Evolutionary conservation across 1,140 invertebrate species (phyloP), one percentile per base, ranked within the genome.

Genomic region (Chymomyza costata): DNA sequence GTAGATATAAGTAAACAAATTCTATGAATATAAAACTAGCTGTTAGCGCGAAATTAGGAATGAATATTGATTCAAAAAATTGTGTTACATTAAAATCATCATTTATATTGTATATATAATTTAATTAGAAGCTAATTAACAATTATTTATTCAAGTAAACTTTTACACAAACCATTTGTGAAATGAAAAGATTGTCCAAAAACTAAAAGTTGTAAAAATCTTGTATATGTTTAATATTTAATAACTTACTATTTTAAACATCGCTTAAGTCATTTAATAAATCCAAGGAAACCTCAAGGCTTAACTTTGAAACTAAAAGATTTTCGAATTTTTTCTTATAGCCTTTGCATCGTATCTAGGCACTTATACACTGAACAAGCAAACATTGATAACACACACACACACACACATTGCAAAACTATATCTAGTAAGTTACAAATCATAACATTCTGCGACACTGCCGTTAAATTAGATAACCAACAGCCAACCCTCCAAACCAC

Each of bases 121-220:
- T 56, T 37, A 67, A 57, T n/a, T n/a, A n/a, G n/a, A n/a, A n/a
- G n/a, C n/a, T n/a, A n/a, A 43, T 28, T 28, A 21, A 51, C 21
- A 39, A 46, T 41, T 28, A 44, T 28, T 19, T 50, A 45, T n/a
- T 39, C 14, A 8, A 14, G 18, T 16, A 19, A 30, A 44, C 37
- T 19, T 15, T 25, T 34, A 21, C 25, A 32, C 38, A 66, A 62
- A 66, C 49, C 55, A 49, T 71, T 70, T 78, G 64, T 43, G 52
- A 80, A 76, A 80, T 73, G 73, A 80, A 80, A 80, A 73, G 67
- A 80, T 73, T 80, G 73, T 80, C 73, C 73, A 80, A 80, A 80
- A 80, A 80, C 73, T 73, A 58, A 61, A 80, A 80, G 73, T 80
- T 80, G 74, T 80, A 80, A 80, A 73, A 80, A 53, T 73, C 46